phyloP scores from a whole-genome alignment of 2,888 invertebrate genomes.

The Lasioglossum malachurum region DNA sequence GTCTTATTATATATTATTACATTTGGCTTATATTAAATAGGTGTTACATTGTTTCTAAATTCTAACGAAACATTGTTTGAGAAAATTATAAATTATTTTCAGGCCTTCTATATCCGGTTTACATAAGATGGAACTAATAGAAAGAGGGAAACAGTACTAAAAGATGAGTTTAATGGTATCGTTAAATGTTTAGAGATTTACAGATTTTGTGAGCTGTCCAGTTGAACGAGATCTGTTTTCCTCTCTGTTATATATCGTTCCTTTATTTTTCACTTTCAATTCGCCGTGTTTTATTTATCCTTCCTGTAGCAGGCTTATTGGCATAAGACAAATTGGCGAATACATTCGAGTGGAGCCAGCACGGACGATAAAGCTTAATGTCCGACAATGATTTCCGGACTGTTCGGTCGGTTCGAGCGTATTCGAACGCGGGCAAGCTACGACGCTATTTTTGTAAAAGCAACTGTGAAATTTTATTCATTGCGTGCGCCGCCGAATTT shows the following conservation, averaged over 20 bases:
- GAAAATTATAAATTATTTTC: too few species aligned
- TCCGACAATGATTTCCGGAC: conserved; percentile 46
- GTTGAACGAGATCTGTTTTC: background rate
- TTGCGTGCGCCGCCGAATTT: conserved; percentile 19
- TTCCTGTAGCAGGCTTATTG: conserved; percentile 33
- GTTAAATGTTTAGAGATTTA: background rate
- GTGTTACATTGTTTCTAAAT: too few species aligned
- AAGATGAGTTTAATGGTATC: background rate
- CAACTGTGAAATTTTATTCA: conserved; percentile 43
- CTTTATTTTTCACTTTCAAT: conserved; percentile 10
- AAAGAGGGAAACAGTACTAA: background rate
- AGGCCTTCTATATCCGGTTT: too few species aligned
- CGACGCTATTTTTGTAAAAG: conserved; percentile 32
- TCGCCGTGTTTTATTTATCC: conserved; percentile 28
- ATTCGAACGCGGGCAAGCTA: conserved; percentile 8
- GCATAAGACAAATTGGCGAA: conserved; percentile 48
- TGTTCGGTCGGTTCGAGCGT: conserved; percentile 33
- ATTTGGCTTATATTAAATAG: too few species aligned
- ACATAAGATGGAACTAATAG: too few species aligned
- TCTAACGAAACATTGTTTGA: too few species aligned
- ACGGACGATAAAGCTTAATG: conserved; percentile 49
- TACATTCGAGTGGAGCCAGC: conserved; percentile 28
- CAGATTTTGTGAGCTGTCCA: background rate
- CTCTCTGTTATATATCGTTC: background rate
- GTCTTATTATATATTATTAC: background rate